Base-by-base conservation (phyloP, 2,888 invertebrate genomes). In the Xanthia togata region DNA sequence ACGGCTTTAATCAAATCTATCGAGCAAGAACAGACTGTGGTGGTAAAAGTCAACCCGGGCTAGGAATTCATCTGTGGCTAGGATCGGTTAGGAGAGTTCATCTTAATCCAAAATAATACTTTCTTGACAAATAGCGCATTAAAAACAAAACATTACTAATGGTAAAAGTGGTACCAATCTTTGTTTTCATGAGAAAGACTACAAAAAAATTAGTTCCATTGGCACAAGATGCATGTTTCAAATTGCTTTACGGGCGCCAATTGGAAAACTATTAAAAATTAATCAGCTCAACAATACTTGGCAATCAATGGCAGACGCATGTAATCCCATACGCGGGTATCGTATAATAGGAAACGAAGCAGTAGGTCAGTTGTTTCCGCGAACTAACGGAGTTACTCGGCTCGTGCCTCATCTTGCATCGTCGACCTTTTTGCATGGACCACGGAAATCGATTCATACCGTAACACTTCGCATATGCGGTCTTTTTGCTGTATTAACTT, bases 301-400 rank as follows among this genome's bases (percentile, higher is more conserved):
- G 74, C 68, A 74, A 63, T 38, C 68, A 74, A 63, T 38, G 68
- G 67, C 68, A 79, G 41, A 23, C 47, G 53, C 35, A 70, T 68
- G 47, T 74, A 35, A 41, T 68, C 59, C 73, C 77, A 79, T 71
- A 68, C 68, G 44, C 60, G 64, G 57, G 68, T 62, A 62, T 67
- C 57, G 78, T 73, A 31, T 38, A 38, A 38, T 41, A 73, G 73
- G 73, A 83, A 70, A 72, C 60, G 76, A 74, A 76, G 80, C 80
- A 88, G 86, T 89, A 88, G 90, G 89, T 88, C 90, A 91, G 79
- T 81, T 71, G 86, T 82, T 91, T 90, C 88, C 87, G 83, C 78
- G 84, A 89, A 88, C 73, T 82, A 87, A 85, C 86, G 78, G 79
- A 50, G n/a, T 23, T 55, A 67, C 79, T 82, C 75, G 57, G 60